Percentiles rank a stretch among this genome's conserved stretches.
Conservation (phyloP, 2,113 vertebrate genomes). For the Eolophus roseicapilla region DNA sequence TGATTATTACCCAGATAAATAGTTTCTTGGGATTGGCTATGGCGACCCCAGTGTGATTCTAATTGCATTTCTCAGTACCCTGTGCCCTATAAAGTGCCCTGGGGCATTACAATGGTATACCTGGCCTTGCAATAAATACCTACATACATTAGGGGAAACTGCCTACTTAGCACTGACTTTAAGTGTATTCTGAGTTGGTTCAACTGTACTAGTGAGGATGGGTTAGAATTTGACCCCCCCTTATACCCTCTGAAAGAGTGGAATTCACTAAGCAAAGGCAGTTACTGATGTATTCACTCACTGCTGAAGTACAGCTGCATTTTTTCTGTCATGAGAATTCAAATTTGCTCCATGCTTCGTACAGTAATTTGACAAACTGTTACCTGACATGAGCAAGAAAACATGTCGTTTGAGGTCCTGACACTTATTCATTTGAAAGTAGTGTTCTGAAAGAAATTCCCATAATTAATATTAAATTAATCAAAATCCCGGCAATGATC, state of each 20-base stretch:
- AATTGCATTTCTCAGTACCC: background rate
- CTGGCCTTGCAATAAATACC: background rate
- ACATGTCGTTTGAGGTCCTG: conserved; percentile 13
- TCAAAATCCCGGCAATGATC: background rate
- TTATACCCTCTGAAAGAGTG: background rate
- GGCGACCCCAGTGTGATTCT: background rate
- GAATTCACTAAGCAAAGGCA: background rate
- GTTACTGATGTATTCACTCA: background rate
- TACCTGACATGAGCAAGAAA: background rate
- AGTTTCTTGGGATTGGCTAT: background rate
- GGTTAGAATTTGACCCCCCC: background rate
- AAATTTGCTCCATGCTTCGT: conserved; percentile 34
- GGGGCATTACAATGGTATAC: background rate
- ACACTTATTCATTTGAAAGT: conserved; percentile 29
- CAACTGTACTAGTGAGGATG: background rate
- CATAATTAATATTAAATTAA: conserved; percentile 7
- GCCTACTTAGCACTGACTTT: background rate
- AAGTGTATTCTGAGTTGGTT: background rate
- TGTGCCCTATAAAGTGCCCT: background rate
- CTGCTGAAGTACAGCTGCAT: background rate
- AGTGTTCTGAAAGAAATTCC: conserved; percentile 15
- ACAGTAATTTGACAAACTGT: conserved; percentile 36
- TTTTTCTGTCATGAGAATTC: conserved; percentile 53
- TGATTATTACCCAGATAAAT: background rate
- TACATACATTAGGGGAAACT: background rate